Evolutionary conservation across 2,797 vertebrate species (phyloP).

Genomic region (Lutjanus campechanus): DNA sequence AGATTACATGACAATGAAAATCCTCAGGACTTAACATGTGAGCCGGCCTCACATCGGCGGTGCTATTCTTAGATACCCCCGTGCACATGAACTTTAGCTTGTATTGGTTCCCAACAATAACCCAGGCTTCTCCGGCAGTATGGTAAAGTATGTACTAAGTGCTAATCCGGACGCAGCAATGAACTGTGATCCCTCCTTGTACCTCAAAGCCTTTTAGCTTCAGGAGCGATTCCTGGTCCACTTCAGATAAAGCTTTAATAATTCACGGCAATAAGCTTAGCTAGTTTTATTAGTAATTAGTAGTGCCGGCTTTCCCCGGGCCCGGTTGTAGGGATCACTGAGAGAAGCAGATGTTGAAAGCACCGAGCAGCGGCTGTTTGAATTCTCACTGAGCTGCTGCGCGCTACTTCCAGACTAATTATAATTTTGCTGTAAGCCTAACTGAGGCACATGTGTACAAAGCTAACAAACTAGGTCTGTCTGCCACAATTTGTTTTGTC

Average conservation of each 20-base stretch:
- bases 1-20: conserved; percentile 52
- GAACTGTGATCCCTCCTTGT: conserved; percentile 74
- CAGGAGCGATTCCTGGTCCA: conserved; percentile 86
- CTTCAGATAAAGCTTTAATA: conserved; percentile 92
- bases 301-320: conserved; percentile 84
- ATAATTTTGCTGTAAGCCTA: conserved; percentile 87
- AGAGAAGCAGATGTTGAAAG: conserved; percentile 89
- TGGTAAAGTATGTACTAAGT: conserved; percentile 45
- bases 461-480: conserved; percentile 78
- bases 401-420: conserved; percentile 85
- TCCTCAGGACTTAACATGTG: conserved; percentile 37
- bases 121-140: conserved; percentile 1
- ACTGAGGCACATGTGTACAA: conserved; percentile 81
- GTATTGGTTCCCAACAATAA: conserved; percentile 51
- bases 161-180: conserved; percentile 67
- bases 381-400: conserved; percentile 82
- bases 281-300: conserved; percentile 96
- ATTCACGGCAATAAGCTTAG: conserved; percentile 93
- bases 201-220: conserved; percentile 82
- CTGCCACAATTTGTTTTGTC: conserved; percentile 67
- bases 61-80: conserved; percentile 29
- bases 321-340: conserved; percentile 85
- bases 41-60: conserved; percentile 27
- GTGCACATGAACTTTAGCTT: conserved; percentile 38
- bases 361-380: conserved; percentile 86